A percentile compares a stretch with the other conserved stretches of the same genome.
phyloP scores from a whole-genome alignment of 2,888 invertebrate species.

The Calephelis perditalis region DNA sequence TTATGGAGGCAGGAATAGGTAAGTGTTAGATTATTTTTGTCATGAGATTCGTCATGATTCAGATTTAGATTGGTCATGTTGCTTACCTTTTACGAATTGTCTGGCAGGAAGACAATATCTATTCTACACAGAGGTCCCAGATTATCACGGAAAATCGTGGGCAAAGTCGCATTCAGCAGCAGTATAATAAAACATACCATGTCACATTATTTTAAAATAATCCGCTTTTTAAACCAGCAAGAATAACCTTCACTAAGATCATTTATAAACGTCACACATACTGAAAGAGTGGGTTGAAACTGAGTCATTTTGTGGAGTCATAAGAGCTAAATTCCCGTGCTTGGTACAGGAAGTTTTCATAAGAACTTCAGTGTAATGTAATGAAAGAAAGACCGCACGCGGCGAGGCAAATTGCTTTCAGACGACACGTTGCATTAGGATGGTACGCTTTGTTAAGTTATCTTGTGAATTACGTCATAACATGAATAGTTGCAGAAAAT shows the following conservation, averaged over 20 bases:
- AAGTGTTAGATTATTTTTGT: no score
- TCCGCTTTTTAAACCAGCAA: conserved; percentile 26
- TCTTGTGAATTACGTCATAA: conserved; percentile 26
- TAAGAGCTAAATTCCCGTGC: conserved; percentile 20
- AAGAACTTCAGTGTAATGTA: conserved; percentile 37
- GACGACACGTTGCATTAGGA: conserved; percentile 70
- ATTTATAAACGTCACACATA: conserved; percentile 8
- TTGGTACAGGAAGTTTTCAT: conserved; percentile 6
- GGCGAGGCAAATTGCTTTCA: conserved; percentile 71
- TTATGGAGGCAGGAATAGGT: no score
- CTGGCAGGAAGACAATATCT: no score
- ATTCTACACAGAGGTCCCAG: no score
- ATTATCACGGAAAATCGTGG: no score
- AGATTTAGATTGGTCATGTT: no score
- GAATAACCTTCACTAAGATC: conserved; percentile 19
- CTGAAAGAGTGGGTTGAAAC: neutral
- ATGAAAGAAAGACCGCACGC: conserved; percentile 67
- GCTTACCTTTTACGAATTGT: no score
- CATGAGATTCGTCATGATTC: no score
- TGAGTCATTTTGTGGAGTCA: neutral
- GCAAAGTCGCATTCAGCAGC: no score
- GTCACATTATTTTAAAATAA: conserved; percentile 28
- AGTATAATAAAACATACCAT: conserved; percentile 24
- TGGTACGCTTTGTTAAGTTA: conserved; percentile 30
- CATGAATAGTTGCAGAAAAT: conserved; percentile 19